Base-by-base conservation (phyloP, 2,888 invertebrate species). In the Lacanobia oleracea region DNA sequence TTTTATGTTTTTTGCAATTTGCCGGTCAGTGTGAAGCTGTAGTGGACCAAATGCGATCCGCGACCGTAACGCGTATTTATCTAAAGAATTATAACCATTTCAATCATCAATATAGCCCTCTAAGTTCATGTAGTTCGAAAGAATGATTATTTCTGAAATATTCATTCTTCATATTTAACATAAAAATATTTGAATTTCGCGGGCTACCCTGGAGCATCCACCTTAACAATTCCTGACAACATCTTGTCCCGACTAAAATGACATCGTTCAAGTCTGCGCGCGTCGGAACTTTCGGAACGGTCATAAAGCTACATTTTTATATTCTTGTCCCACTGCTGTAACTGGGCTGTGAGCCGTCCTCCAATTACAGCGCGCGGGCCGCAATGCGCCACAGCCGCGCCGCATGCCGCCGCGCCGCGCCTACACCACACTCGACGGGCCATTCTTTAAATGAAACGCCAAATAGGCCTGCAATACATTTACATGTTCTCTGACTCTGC, bases 361-460 rank as follows among this genome's bases (percentile, higher is more conserved):
- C 79, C 79, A 86, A 85, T 83, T 78, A 82, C 79, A 75, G 64
- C 48, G 70, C 54, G 59, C 53, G 51, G 68, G 65, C 85, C 84
- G 88, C 88, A 88, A 83, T 88, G 88, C 88, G 88, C 81, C 60
- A 76, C 67, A 33, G 48, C 18, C 27, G 16, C 33, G 33, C 33
- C 33, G 6, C 33, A 33, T 33, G 6, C 33, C 88, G 88, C 81
- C 57, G 74, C 66, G 66, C 73, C 82, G 72, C 79, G 62, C 70
- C 67, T 54, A 77, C 72, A 69, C 75, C 21, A 40, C 67, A 75
- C 68, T 48, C 59, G 33, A 73, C 62, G 48, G n/a, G n/a, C 27
- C 50, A 50, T 72, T 61, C 62, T 65, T 84, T 67, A 63, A 67
- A 79, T 69, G 67, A 64, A 56, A 67, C 56, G 45, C 27, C 67